Conservation (phyloP, 2,113 vertebrate genomes). For the Piaya cayana region DNA sequence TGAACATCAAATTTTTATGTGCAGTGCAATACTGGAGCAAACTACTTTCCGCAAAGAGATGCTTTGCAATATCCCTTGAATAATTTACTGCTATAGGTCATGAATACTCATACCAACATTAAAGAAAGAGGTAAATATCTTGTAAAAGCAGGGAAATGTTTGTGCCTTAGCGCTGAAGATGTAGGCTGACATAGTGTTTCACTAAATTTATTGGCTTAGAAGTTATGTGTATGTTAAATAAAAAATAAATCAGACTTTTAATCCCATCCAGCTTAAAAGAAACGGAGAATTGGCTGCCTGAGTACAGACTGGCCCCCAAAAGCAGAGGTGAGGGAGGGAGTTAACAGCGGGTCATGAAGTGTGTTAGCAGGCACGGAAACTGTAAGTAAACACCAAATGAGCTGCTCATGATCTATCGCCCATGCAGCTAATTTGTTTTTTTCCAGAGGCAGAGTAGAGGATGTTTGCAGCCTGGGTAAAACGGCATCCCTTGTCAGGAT, state of each 20-base stretch:
- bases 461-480: not conserved
- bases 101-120: slow-evolving; percentile 2
- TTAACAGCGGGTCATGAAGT: not conserved
- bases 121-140: slow-evolving; percentile 22
- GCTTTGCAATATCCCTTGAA: slow-evolving; percentile 30
- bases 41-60: not conserved
- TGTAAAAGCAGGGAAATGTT: not conserved
- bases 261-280: not conserved
- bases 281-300: not conserved
- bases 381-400: not conserved
- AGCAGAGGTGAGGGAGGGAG: not conserved
- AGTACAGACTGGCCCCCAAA: not conserved
- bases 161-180: not conserved
- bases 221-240: not conserved
- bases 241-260: slow-evolving; percentile 1
- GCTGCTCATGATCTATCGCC: not conserved
- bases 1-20: slow-evolving; percentile 43
- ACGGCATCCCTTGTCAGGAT: not conserved
- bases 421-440: not conserved
- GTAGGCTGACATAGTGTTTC: not conserved
- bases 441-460: not conserved
- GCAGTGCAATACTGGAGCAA: slow-evolving; percentile 14
- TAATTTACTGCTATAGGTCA: slow-evolving; percentile 45
- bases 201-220: slow-evolving; percentile 17
- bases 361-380: not conserved